Base-by-base conservation (phyloP, 2,113 vertebrate genomes). In the Ictidomys tridecemlineatus region DNA sequence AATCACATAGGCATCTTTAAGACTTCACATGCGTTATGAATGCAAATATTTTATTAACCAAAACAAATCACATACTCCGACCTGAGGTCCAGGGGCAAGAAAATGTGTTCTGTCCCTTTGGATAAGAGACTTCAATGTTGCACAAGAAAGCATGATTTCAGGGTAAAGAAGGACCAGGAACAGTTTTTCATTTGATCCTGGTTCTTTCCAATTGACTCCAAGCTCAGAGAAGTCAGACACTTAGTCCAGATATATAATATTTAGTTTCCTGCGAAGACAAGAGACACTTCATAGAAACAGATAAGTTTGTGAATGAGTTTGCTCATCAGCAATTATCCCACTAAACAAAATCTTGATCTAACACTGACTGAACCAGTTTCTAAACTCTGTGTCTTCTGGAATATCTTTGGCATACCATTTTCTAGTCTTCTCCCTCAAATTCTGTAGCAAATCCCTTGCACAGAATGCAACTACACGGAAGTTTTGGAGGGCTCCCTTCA, bases 141-240 rank as follows among this genome's bases (percentile, higher is more conserved):
- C 63, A 30, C 37, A 39, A 30, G 26, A 32, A 17, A 11, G 37
- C 39, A 17, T 2, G 1, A 34, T 22, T 0, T 0, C 16, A 0
- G 58, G 63, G 10, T 45, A 32, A 76, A 0, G 42, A 77, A 26
- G 48, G 26, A 5, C 0, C 14, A 5, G 13, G 2, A 8, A 11
- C 18, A 5, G 14, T 32, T 51, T 0, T 3, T 2, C 58, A 58
- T 17, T 0, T 20, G 61, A 8, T 30, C 42, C 2, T 5, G 1
- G 8, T 48, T 79, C 63, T 63, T 39, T 39, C 51, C 53, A 42
- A 0, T 0, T 20, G 22, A 45, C 8, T n/a, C n/a, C 42, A 28
- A 58, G 34, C 63, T 89, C n/a, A 18, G 45, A 37, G 48, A 86
- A 86, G 20, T 24, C 37, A 91, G 39, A 78, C 1, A 0, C 0